Evolutionary conservation across 2,888 invertebrate species (phyloP).

Genomic region (Macrosoma leucophasiata): DNA sequence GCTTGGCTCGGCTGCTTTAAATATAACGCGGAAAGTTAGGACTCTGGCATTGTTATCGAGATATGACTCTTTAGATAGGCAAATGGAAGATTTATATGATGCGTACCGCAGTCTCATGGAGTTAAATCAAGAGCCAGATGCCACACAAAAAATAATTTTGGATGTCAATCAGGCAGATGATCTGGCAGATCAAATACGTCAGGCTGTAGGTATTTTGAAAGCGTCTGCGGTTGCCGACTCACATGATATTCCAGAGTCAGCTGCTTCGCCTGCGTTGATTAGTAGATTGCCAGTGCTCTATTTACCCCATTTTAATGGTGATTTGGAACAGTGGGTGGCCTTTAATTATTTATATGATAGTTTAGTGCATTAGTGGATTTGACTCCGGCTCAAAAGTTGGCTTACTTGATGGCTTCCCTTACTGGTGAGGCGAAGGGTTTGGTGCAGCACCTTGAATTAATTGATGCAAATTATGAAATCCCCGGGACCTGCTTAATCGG

Average conservation of each 20-base stretch:
- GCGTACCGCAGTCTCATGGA: conserved; percentile 2
- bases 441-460: conserved; percentile 3
- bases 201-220: neutral
- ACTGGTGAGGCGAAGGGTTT: conserved; percentile 5
- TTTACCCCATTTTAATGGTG: conserved; percentile 8
- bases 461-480: conserved; percentile 7
- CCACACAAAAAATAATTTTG: neutral
- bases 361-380: conserved; percentile 7
- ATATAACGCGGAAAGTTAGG: neutral
- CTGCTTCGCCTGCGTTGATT: conserved; percentile 4
- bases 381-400: conserved; percentile 4
- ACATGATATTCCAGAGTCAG: neutral
- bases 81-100: neutral
- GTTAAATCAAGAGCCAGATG: neutral
- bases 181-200: conserved; percentile 4
- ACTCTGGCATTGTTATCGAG: conserved; percentile 1
- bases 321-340: conserved; percentile 8
- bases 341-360: conserved; percentile 9
- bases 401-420: conserved; percentile 7
- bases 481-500: conserved; percentile 6
- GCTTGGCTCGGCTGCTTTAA: conserved; percentile 1
- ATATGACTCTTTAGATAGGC: neutral
- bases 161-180: conserved; percentile 3
- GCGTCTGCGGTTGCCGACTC: neutral
- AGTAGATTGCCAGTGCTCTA: conserved; percentile 12